phyloP scores from a whole-genome alignment of 2,797 vertebrate species.

The Oceanodroma leucorhoa region DNA sequence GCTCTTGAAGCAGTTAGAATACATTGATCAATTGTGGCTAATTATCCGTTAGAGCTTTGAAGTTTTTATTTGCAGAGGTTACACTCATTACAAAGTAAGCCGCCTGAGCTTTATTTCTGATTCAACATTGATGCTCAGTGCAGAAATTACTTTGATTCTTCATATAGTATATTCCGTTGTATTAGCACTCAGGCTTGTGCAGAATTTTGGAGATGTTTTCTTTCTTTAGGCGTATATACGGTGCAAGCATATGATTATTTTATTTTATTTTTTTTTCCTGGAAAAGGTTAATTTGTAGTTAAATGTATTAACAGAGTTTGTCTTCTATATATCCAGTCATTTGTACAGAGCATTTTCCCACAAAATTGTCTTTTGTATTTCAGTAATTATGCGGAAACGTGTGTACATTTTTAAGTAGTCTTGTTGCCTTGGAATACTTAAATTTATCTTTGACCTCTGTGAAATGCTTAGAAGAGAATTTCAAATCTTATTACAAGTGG shows the following conservation, averaged over 20 bases:
- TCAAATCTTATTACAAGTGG: neutral
- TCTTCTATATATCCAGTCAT: neutral
- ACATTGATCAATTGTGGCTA: constrained; percentile 12
- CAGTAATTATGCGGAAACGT: neutral
- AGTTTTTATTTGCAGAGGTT: constrained; percentile 9
- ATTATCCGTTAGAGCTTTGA: constrained; percentile 13
- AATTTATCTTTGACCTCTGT: neutral
- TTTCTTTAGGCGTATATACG: neutral
- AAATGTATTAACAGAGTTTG: neutral
- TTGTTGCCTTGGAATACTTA: neutral
- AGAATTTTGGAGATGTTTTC: neutral
- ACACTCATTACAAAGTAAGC: neutral
- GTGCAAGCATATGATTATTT: neutral
- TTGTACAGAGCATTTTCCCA: neutral
- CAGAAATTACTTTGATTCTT: neutral
- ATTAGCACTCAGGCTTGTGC: neutral
- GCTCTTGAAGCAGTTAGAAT: constrained; percentile 7
- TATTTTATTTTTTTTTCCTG: neutral
- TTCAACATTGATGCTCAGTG: neutral
- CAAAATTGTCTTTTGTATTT: neutral
- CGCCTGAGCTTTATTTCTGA: neutral
- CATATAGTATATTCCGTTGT: neutral
- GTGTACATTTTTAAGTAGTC: neutral
- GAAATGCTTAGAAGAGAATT: neutral
- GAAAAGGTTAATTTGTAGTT: neutral